phyloP scores from a whole-genome alignment of 2,113 vertebrate species.

The Neotragus moschatus region DNA sequence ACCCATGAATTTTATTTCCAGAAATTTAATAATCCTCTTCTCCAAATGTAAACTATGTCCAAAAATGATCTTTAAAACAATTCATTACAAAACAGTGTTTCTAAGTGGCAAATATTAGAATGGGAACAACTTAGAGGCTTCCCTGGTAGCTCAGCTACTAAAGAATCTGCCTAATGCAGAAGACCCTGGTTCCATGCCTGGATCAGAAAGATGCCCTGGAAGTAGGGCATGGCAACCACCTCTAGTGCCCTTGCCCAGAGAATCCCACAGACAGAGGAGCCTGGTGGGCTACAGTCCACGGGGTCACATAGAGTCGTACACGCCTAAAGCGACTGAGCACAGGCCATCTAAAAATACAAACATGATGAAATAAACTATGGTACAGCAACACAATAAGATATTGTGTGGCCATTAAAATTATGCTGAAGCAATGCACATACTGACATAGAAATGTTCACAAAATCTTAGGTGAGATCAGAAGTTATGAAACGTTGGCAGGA shows the following conservation, averaged over 20 bases:
- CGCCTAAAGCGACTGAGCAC: rapidly evolving
- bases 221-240: not conserved
- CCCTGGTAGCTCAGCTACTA: not conserved
- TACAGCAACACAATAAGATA: not conserved
- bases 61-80: not conserved
- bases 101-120: not conserved
- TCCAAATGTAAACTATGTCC: not conserved
- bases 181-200: not conserved
- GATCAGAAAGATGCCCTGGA: not conserved
- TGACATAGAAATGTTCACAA: not conserved
- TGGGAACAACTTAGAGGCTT: not conserved
- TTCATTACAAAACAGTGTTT: not conserved
- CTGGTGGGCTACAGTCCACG: not conserved
- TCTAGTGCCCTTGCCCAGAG: not conserved
- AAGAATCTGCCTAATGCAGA: not conserved
- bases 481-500: not conserved
- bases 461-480: not conserved
- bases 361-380: no score
- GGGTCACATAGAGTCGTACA: not conserved
- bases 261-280: not conserved
- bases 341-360: not conserved
- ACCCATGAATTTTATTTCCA: not conserved
- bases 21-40: not conserved
- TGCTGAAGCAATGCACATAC: rapidly evolving
- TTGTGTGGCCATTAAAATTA: not conserved